Conservation (phyloP, 2,888 invertebrate genomes). For the Trissonchulus latispiculum region DNA sequence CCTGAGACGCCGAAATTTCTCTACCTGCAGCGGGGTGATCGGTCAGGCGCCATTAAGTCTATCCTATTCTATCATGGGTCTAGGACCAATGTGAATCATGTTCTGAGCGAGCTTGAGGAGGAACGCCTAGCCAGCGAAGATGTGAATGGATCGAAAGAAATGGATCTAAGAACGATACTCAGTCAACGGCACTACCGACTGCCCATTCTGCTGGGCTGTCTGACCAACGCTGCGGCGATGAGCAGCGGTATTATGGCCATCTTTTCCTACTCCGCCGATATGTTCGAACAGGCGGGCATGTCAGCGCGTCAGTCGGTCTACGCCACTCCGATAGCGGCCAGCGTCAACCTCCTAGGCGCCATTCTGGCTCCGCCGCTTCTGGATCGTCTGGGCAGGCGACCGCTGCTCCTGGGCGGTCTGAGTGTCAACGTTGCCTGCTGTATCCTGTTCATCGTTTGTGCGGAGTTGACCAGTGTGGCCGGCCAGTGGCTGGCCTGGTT, state of each 20-base stretch:
- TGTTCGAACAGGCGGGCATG: conserved; percentile 14
- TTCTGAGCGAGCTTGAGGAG: no score
- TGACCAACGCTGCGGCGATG: conserved; percentile 14
- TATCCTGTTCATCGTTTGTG: conserved; percentile 4
- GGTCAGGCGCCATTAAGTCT: not conserved
- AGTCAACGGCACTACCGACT: not conserved
- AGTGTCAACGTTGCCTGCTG: not conserved
- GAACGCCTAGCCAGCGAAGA: no score
- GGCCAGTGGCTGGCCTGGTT: not conserved
- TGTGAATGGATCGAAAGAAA: no score
- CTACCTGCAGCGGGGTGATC: not conserved
- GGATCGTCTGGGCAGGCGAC: conserved; percentile 17
- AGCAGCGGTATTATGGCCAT: conserved; percentile 21
- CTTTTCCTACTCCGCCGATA: conserved; percentile 11
- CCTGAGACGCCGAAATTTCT: conserved; percentile 14
- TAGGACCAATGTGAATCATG: not conserved
- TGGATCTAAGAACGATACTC: no score
- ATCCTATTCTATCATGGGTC: conserved; percentile 11
- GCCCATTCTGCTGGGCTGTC: conserved; percentile 16
- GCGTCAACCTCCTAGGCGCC: conserved; percentile 18
- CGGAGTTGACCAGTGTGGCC: not conserved
- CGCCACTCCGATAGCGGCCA: not conserved
- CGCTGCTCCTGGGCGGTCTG: conserved; percentile 6
- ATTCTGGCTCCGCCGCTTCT: conserved; percentile 11
- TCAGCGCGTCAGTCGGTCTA: not conserved